Percentiles rank a stretch among this genome's conserved stretches.
Conservation (phyloP, 2,888 invertebrate genomes). For the Dexiosoma caninum region DNA sequence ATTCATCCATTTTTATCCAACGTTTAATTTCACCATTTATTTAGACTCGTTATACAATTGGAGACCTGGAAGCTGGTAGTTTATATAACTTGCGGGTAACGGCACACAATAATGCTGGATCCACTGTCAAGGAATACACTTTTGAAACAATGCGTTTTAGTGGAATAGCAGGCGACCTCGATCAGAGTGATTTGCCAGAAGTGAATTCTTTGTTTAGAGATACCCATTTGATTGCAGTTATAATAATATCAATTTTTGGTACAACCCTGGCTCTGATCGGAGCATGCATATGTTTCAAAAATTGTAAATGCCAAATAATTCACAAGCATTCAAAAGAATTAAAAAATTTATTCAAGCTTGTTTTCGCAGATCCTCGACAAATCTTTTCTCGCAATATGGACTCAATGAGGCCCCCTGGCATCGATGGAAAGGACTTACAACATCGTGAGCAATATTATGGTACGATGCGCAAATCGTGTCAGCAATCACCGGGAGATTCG, state of each 20-base stretch:
- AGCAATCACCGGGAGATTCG: slow-evolving; percentile 76
- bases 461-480: slow-evolving; percentile 79
- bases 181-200: slow-evolving; percentile 68
- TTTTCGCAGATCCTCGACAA: slow-evolving; percentile 70
- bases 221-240: slow-evolving; percentile 74
- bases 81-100: slow-evolving; percentile 80
- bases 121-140: slow-evolving; percentile 80
- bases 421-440: slow-evolving; percentile 71
- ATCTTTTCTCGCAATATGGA: slow-evolving; percentile 71
- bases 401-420: slow-evolving; percentile 68
- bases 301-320: slow-evolving; percentile 78
- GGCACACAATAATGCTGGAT: slow-evolving; percentile 83
- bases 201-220: slow-evolving; percentile 71
- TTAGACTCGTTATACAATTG: slow-evolving; percentile 78
- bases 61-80: slow-evolving; percentile 79
- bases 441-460: slow-evolving; percentile 80
- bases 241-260: slow-evolving; percentile 77
- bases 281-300: slow-evolving; percentile 80
- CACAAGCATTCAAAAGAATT: not conserved
- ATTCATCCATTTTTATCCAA: not conserved
- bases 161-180: slow-evolving; percentile 74
- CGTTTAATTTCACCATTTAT: not conserved
- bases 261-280: slow-evolving; percentile 80
- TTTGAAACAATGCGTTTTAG: slow-evolving; percentile 80
- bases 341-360: not conserved